phyloP scores from a whole-genome alignment of 2,113 vertebrate genomes.

The Strix uralensis region DNA sequence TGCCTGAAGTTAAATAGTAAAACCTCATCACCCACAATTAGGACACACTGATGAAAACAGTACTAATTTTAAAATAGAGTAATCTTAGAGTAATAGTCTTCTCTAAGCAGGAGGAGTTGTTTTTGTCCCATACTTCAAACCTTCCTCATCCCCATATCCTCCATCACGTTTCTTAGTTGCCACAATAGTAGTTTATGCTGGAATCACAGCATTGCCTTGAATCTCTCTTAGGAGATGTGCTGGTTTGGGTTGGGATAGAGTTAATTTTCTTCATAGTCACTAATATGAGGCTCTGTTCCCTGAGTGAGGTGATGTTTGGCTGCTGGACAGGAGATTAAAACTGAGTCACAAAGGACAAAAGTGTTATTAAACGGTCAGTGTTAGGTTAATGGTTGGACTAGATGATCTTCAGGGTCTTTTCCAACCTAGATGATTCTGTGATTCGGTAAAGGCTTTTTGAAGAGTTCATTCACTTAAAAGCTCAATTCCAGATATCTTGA shows the following conservation, averaged over 20 bases:
- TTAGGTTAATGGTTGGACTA: too few species aligned
- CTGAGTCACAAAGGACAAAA: neutral
- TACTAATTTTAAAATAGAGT: neutral
- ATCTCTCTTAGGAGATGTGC: neutral
- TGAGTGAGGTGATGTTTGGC: too few species aligned
- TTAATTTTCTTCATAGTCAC: too few species aligned
- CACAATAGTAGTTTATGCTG: neutral
- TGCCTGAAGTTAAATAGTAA: neutral
- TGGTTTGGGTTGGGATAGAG: too few species aligned
- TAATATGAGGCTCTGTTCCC: too few species aligned
- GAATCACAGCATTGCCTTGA: neutral
- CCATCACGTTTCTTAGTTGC: neutral
- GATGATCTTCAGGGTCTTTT: too few species aligned
- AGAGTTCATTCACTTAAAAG: neutral
- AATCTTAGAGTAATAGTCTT: neutral
- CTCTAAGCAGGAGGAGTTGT: fast-evolving
- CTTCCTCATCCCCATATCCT: neutral
- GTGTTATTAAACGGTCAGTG: neutral
- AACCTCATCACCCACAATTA: neutral
- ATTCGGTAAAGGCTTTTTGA: neutral
- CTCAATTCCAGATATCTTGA: neutral
- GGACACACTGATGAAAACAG: neutral
- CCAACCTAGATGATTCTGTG: too few species aligned
- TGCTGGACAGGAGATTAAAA: neutral
- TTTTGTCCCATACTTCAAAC: neutral